Conservation (phyloP, 92 coral and sea anemone genomes). For the Anthopleura xanthogrammica region DNA sequence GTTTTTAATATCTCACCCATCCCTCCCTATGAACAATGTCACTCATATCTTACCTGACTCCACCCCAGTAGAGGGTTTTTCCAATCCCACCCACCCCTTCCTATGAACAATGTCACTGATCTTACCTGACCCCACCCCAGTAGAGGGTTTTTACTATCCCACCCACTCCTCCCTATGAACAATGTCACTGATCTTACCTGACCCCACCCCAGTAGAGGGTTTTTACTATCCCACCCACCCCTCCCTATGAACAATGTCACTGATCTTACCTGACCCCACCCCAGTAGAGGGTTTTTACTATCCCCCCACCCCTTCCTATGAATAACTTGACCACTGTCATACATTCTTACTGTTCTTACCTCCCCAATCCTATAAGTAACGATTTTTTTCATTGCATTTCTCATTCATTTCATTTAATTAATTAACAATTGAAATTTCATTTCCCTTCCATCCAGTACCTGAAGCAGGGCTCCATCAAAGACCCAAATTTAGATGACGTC, state of each 20-base stretch:
- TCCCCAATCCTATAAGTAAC: too few relatives aligned
- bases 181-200: neutral
- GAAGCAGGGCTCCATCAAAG: constrained; percentile 90
- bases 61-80: neutral
- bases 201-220: neutral
- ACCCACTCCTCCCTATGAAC: neutral
- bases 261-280: too few relatives aligned
- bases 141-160: neutral
- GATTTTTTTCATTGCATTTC: neutral
- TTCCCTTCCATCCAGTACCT: constrained; percentile 60
- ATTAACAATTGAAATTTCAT: too few relatives aligned
- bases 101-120: neutral
- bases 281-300: too few relatives aligned
- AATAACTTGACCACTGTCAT: neutral
- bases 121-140: too few relatives aligned
- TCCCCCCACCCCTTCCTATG: neutral
- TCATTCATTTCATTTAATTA: too few relatives aligned
- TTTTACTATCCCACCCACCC: neutral
- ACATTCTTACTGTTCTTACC: neutral
- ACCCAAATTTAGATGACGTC: constrained; percentile 69
- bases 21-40: neutral
- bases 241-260: neutral
- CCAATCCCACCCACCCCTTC: neutral
- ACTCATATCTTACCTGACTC: neutral
- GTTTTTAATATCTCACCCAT: too few relatives aligned